Conservation (phyloP, 92 coral and sea anemone species). For the Plumapathes pennacea region DNA sequence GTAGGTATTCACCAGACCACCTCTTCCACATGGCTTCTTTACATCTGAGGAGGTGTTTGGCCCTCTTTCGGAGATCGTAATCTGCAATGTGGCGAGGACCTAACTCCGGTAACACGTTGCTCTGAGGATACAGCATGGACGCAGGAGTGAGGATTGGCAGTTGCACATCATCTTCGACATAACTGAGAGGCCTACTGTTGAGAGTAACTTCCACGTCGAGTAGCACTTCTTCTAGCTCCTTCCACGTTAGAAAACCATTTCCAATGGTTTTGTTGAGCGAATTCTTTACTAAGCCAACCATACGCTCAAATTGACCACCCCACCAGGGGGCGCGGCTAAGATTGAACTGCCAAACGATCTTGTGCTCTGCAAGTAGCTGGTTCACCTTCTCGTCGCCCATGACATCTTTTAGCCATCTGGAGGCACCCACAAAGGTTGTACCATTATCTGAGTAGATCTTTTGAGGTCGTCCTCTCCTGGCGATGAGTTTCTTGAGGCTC, state of each 20-base stretch:
- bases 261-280: constrained; percentile 40
- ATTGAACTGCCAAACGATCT: constrained; percentile 44
- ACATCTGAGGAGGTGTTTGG: no score
- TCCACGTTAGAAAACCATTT: constrained; percentile 38
- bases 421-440: constrained; percentile 47
- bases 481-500: constrained; percentile 45
- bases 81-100: no score
- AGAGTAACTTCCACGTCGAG: constrained; percentile 45
- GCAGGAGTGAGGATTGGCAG: constrained; percentile 43
- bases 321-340: constrained; percentile 51
- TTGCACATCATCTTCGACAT: constrained; percentile 54
- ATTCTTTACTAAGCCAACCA: constrained; percentile 36
- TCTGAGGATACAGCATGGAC: constrained; percentile 30
- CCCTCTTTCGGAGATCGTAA: no score
- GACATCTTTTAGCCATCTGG: constrained; percentile 39
- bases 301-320: constrained; percentile 59
- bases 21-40: no score
- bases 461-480: constrained; percentile 57
- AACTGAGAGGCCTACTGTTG: constrained; percentile 47
- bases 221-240: constrained; percentile 32
- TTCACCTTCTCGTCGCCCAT: constrained; percentile 15
- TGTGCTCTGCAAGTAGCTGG: constrained; percentile 43
- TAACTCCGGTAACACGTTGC: constrained; percentile 33
- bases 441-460: constrained; percentile 63
- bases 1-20: no score